A percentile compares a stretch with the other conserved stretches of the same genome.
Evolutionary conservation across 2,888 invertebrate genomes (phyloP).

Genomic region (Hoplodrina blanda): DNA sequence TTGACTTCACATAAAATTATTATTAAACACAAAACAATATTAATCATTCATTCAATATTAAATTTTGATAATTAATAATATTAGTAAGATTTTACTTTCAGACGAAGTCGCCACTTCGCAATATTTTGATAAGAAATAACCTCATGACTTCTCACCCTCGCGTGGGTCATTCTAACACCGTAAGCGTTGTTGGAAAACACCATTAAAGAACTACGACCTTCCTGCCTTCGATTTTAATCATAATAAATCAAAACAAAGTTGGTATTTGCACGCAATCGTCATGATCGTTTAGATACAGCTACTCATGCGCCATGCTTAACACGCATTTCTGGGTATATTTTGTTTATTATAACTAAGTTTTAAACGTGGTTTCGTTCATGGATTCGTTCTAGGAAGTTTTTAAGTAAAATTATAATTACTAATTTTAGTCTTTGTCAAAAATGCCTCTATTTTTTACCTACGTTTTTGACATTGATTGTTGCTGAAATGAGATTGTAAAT

Average conservation of each 20-base stretch:
- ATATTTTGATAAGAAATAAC: conserved; percentile 10
- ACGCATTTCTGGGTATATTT: conserved; percentile 30
- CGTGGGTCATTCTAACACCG: conserved; percentile 26
- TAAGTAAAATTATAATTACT: no score
- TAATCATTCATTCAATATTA: no score
- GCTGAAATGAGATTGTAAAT: no score
- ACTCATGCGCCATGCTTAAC: conserved; percentile 17
- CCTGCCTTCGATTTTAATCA: conserved; percentile 52
- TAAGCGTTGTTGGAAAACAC: conserved; percentile 47
- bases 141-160: neutral
- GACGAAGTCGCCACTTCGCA: no score
- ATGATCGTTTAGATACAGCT: conserved; percentile 22
- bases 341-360: neutral
- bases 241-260: conserved; percentile 63
- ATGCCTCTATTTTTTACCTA: no score
- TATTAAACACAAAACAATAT: no score
- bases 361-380: neutral
- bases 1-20: no score
- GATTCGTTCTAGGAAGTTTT: no score
- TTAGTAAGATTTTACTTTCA: no score
- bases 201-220: conserved; percentile 57
- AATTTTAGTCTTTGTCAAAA: no score
- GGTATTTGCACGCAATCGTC: conserved; percentile 59
- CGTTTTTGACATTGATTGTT: no score
- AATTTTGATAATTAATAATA: no score